These are phyloP conservation scores for Archaeoteleia sp. DNA, from an alignment of 2,888 invertebrate genomes.

Conservation along the genomic window DNA sequence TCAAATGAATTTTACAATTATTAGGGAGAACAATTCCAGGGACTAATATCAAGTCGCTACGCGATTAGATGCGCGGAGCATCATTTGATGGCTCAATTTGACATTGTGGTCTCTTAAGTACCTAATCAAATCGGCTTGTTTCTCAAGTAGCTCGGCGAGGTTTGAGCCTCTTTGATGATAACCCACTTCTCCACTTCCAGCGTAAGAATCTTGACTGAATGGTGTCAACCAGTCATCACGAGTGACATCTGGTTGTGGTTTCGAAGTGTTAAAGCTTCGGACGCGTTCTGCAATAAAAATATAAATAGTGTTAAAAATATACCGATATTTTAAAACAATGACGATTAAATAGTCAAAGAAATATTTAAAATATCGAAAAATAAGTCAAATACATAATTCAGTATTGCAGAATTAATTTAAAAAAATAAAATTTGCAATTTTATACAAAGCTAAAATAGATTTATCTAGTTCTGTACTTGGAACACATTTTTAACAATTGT, in stretches of 20 bases:
- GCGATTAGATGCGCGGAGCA: conserved; percentile 70
- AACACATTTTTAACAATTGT: too few species aligned
- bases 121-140: conserved; percentile 83
- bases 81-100: conserved; percentile 80
- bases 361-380: too few species aligned
- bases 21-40: conserved; percentile 11
- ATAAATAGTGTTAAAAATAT: not conserved
- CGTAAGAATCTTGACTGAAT: conserved; percentile 76
- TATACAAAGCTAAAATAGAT: too few species aligned
- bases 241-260: conserved; percentile 80
- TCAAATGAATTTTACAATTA: conserved; percentile 3
- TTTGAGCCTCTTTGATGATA: conserved; percentile 68
- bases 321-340: too few species aligned
- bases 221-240: conserved; percentile 78
- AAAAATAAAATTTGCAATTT: too few species aligned
- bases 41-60: conserved; percentile 52
- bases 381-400: too few species aligned
- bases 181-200: conserved; percentile 76
- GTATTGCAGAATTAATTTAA: too few species aligned
- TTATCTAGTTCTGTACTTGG: too few species aligned
- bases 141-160: conserved; percentile 79
- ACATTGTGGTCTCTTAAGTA: conserved; percentile 82
- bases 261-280: conserved; percentile 78
- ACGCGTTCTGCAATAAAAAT: conserved; percentile 77
- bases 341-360: too few species aligned